Evolutionary conservation across 35 echinoderm and acorn worm genomes (phyloP), one percentile per base, ranked within the genome.

Genomic region (Eucidaris tribuloides): DNA sequence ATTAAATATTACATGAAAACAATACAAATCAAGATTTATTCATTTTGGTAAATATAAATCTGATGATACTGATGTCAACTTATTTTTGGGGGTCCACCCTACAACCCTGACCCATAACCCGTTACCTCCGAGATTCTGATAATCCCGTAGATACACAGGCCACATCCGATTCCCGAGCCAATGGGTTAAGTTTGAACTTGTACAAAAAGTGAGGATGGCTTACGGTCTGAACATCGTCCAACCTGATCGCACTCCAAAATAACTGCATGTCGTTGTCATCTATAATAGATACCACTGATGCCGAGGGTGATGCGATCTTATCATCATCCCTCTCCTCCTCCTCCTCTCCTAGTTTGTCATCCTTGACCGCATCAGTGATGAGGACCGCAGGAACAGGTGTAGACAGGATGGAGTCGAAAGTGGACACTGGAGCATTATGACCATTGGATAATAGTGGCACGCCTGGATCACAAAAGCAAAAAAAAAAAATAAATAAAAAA

Each of bases 171-270:
- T n/a, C n/a, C n/a, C n/a, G n/a, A n/a, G n/a, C n/a, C n/a, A n/a
- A n/a, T n/a, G n/a, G n/a, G n/a, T n/a, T n/a, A n/a, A n/a, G n/a
- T n/a, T n/a, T n/a, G n/a, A n/a, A n/a, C n/a, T n/a, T n/a, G n/a
- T n/a, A n/a, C n/a, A 76, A 76, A 76, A 2, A 42, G 46, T 36
- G 70, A 76, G 70, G 70, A 76, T 20, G 70, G 70, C 45, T 80
- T 46, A 80, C 77, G n/a, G 52, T 55, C 7, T 55, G 43, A 2
- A 80, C 34, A 80, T 80, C 77, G 55, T 80, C 45, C 77, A 80
- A 25, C 2, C 45, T 48, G 42, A 80, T 27, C 14, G 52, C 77
- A n/a, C 45, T 74, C 28, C 44, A 40, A 0, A 74, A 22, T 1
- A 36, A 42, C 13, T 44, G 28, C 1, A 74, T 19, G 17, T 40